Evolutionary conservation across 2,888 invertebrate species (phyloP), one percentile per base, ranked within the genome.

Genomic region (Polydrusus tereticollis): DNA sequence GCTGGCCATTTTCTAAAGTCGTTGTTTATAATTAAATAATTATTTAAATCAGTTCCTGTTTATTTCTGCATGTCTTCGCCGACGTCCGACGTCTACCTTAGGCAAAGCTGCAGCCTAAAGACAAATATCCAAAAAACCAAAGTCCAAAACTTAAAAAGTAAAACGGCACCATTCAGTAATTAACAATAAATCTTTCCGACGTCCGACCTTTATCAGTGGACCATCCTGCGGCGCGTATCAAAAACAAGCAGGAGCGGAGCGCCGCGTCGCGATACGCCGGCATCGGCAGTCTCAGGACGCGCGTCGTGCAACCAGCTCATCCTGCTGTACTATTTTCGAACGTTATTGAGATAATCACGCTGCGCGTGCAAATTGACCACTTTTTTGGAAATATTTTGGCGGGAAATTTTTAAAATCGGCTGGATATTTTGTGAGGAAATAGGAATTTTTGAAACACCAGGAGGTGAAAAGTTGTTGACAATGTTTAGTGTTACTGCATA

Each of bases 251-350:
- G 52, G 29, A 55, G 77, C 77, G 77, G 77, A 77, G 78, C 76
- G 75, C 77, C 67, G 74, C 76, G 76, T 70, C 77, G 77, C 78
- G 77, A 78, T 78, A 76, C 74, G 76, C 74, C 72, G 36, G 84
- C 84, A 83, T 82, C 82, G 83, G 84, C 86, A 86, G 85, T 86
- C 86, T 84, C 84, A 86, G 84, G 86, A 85, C 86, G 84, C 83
- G 81, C 81, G 78, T 78, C 77, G 79, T 58, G 63, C 63, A n/a
- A 64, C 58, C 36, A 58, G 66, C 66, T 67, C 57, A 45, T 67
- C 62, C 52, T 45, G 52, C 41, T 63, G 26, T 55, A 29, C 52
- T 55, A 18, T 8, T 29, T 55, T 29, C 52, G 52, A 55, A 29
- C 14, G 29, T 29, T 63, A n/a, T 41, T 58, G 47, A 67, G 43